Evolutionary conservation across 1,140 invertebrate species (phyloP).

Genomic region (Pseudoatta argentina): DNA sequence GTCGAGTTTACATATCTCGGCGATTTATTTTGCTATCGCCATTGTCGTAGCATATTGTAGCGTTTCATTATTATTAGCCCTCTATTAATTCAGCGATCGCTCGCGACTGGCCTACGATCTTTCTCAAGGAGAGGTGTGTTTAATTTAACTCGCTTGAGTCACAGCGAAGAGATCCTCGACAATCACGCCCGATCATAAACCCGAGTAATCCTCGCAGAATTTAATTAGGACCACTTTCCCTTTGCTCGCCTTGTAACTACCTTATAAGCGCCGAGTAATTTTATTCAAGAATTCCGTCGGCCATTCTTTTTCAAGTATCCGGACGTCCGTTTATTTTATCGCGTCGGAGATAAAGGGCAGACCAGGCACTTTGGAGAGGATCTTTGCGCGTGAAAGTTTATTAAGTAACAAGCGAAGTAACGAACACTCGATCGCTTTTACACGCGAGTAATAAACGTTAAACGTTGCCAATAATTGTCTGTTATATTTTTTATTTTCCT

Average conservation of each 20-base stretch:
- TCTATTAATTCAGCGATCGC: slow-evolving; percentile 39
- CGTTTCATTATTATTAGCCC: slow-evolving; percentile 27
- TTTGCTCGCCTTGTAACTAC: slow-evolving; percentile 56
- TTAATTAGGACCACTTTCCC: slow-evolving; percentile 73
- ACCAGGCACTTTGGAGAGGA: slow-evolving; percentile 11
- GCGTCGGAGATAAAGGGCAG: slow-evolving; percentile 31
- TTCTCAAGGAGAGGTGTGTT: slow-evolving; percentile 29
- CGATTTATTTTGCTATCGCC: slow-evolving; percentile 25
- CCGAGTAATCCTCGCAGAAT: slow-evolving; percentile 75
- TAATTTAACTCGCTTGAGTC: slow-evolving; percentile 45
- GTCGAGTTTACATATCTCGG: slow-evolving; percentile 3
- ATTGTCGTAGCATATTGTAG: neutral
- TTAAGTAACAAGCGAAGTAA: slow-evolving; percentile 41
- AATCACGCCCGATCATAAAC: slow-evolving; percentile 75
- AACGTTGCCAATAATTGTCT: slow-evolving; percentile 21
- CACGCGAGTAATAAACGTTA: slow-evolving; percentile 39
- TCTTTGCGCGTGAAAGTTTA: slow-evolving; percentile 45
- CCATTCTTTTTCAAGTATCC: slow-evolving; percentile 66
- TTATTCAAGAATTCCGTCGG: slow-evolving; percentile 71
- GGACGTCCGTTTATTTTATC: slow-evolving; percentile 51
- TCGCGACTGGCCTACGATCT: neutral
- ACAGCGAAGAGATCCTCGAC: slow-evolving; percentile 39
- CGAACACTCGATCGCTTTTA: slow-evolving; percentile 16
- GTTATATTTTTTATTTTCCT: neutral
- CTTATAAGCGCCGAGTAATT: slow-evolving; percentile 76